These are phyloP conservation scores for Anadara kagoshimensis DNA, from an alignment of 1,140 invertebrate species.

Conservation along the genomic window DNA sequence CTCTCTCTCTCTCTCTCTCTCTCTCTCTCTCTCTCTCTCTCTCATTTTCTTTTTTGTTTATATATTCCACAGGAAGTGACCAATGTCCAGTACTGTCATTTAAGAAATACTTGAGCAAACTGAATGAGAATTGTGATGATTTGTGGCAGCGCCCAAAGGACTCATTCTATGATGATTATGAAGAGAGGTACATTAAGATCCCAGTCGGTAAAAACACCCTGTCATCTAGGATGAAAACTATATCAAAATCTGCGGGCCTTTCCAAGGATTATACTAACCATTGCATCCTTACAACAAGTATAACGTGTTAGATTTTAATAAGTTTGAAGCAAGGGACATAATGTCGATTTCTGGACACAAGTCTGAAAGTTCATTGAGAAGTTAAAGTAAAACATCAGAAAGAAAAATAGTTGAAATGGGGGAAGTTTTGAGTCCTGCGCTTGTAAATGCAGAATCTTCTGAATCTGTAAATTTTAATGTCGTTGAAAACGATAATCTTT, in stretches of 20 bases:
- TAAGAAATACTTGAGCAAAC: too few species aligned
- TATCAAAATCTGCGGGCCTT: background rate
- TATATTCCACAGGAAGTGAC: too few species aligned
- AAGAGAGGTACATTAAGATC: background rate
- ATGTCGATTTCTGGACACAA: slow-evolving; percentile 22
- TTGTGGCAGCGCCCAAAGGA: background rate
- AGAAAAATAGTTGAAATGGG: slow-evolving; percentile 10
- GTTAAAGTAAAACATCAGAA: background rate
- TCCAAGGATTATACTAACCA: background rate
- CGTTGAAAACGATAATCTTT: too few species aligned
- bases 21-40: too few species aligned
- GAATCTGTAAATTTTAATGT: background rate
- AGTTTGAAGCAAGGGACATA: slow-evolving; percentile 2
- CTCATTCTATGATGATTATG: background rate
- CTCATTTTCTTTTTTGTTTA: too few species aligned
- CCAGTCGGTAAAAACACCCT: slow-evolving; percentile 9
- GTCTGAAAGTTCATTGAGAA: slow-evolving; percentile 16
- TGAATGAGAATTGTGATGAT: too few species aligned
- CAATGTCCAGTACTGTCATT: too few species aligned
- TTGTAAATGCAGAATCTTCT: background rate
- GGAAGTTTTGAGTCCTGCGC: background rate
- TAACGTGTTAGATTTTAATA: slow-evolving; percentile 11
- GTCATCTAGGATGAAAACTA: background rate
- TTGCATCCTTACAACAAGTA: background rate
- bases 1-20: too few species aligned